A percentile compares a stretch with the other conserved stretches of the same genome.
These are phyloP conservation scores for Drosophila seguyi DNA, from an alignment of 1,140 invertebrate species.

Conservation along the genomic window DNA sequence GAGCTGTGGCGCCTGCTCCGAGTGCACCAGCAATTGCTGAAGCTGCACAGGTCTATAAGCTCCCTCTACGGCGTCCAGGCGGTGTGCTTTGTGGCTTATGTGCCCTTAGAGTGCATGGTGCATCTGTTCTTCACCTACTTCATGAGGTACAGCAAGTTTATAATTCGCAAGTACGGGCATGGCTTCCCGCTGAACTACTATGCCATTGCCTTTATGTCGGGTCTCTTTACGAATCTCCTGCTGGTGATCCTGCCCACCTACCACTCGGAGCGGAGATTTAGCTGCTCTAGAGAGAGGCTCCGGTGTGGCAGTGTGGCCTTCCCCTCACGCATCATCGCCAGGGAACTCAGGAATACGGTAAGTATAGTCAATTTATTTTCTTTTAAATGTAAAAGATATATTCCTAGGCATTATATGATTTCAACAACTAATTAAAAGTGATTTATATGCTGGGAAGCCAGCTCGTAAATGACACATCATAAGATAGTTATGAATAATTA, in stretches of 20 bases:
- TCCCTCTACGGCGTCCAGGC: conserved; percentile 42
- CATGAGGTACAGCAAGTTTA: conserved; percentile 52
- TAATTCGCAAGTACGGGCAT: conserved; percentile 6
- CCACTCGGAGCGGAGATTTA: conserved; percentile 24
- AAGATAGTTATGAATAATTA: conserved; percentile 24
- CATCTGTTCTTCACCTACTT: conserved; percentile 63
- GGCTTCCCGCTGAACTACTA: conserved; percentile 10
- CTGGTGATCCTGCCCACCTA: conserved; percentile 49
- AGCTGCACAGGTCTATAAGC: conserved; percentile 28
- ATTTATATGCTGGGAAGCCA: conserved; percentile 13
- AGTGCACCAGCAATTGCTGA: conserved; percentile 38
- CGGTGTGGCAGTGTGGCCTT: background rate
- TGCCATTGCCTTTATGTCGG: background rate
- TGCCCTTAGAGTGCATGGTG: conserved; percentile 43
- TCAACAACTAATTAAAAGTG: background rate
- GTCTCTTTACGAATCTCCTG: conserved; percentile 41
- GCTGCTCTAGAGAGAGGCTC: conserved; percentile 11
- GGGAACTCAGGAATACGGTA: conserved; percentile 43
- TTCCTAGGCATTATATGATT: background rate
- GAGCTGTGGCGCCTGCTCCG: conserved; percentile 56
- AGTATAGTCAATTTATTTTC: background rate
- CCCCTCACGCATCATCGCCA: conserved; percentile 22
- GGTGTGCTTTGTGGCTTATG: conserved; percentile 44
- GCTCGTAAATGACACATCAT: conserved; percentile 35
- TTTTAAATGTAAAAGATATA: background rate